These are phyloP conservation scores for Cathartes aura DNA, from an alignment of 2,113 vertebrate genomes.

Conservation along the genomic window DNA sequence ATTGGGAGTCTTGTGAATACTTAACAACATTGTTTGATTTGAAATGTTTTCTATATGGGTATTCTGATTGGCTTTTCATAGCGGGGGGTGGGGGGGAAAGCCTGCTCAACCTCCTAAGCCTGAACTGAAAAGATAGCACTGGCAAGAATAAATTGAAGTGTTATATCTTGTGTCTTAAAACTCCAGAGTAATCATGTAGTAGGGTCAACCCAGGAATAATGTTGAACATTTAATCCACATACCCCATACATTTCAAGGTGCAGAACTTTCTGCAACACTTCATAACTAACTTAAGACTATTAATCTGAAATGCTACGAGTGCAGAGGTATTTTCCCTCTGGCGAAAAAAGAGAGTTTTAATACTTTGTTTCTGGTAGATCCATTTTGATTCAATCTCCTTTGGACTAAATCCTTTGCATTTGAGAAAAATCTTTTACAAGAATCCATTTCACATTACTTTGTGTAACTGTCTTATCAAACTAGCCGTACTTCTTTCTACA, in stretches of 20 bases:
- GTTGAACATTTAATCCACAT: neutral
- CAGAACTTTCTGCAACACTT: neutral
- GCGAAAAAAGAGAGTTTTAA: neutral
- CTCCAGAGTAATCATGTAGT: neutral
- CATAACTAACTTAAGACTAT: neutral
- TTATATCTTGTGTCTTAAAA: neutral
- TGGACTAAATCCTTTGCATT: neutral
- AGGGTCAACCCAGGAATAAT: neutral
- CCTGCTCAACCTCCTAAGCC: neutral
- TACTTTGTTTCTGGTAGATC: neutral
- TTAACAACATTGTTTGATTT: neutral
- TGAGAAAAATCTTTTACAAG: neutral
- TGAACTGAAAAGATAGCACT: neutral
- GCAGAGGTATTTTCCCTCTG: neutral
- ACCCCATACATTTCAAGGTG: neutral
- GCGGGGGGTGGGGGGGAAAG: neutral
- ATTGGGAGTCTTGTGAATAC: neutral
- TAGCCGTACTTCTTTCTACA: neutral
- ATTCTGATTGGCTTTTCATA: neutral
- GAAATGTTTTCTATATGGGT: neutral
- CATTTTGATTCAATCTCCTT: neutral
- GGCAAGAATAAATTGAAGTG: neutral
- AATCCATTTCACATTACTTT: neutral
- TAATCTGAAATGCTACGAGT: neutral
- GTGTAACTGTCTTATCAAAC: neutral